A percentile compares a stretch with the other conserved stretches of the same genome.
Conservation (phyloP, 2,888 invertebrate genomes). For the Drosophila basisetae region DNA sequence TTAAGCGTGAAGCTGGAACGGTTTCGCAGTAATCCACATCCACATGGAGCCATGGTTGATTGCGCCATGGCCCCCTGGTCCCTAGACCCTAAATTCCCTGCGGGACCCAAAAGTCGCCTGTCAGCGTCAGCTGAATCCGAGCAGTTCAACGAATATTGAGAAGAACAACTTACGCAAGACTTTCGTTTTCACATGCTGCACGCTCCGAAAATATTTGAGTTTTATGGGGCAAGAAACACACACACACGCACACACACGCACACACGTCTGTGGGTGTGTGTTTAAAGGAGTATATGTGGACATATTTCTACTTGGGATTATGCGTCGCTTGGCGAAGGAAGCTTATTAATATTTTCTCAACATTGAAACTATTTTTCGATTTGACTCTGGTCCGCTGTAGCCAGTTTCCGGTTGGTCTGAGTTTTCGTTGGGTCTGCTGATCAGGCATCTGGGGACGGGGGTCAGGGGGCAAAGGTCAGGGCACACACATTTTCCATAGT, state of each 20-base stretch:
- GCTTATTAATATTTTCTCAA: constrained; percentile 67
- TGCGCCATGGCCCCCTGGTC: constrained; percentile 36
- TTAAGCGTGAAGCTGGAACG: constrained; percentile 68
- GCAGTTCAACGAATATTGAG: constrained; percentile 31
- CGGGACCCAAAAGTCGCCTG: constrained; percentile 38
- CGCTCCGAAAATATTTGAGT: constrained; percentile 49
- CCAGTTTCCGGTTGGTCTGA: constrained; percentile 23
- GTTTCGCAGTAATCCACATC: constrained; percentile 65
- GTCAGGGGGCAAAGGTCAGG: neutral
- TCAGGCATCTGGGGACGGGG: neutral
- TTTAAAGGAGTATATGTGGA: neutral
- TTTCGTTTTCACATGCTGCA: constrained; percentile 16
- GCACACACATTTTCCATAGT: neutral
- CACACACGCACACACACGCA: neutral
- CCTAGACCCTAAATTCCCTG: constrained; percentile 1
- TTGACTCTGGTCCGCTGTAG: constrained; percentile 55
- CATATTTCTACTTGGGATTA: neutral
- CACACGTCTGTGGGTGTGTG: neutral
- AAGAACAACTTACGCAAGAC: constrained; percentile 33
- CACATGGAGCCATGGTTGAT: constrained; percentile 69
- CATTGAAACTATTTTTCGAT: constrained; percentile 75
- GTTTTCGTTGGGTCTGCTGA: neutral
- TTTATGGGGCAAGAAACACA: constrained; percentile 42
- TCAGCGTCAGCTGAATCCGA: constrained; percentile 46
- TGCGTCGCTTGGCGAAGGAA: constrained; percentile 4